A percentile compares a stretch with the other conserved stretches of the same genome.
Conservation (phyloP, 2,888 invertebrate genomes). For the Epinotia demarniana region DNA sequence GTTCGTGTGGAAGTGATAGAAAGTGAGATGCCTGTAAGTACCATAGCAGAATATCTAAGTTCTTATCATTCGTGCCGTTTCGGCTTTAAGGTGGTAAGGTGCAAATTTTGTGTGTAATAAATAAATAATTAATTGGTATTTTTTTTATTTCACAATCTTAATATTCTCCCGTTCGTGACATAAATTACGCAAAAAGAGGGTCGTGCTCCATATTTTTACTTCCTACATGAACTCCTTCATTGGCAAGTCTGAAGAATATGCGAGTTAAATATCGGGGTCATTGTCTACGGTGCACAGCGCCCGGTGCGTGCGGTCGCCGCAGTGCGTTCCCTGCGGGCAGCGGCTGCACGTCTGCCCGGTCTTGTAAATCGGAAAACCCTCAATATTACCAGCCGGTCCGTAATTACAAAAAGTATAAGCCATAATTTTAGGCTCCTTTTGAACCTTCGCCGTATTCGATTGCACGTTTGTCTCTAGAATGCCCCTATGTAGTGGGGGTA, state of each 20-base stretch:
- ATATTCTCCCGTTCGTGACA: not conserved
- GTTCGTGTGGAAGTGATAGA: too few species aligned
- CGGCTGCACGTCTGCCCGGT: slow-evolving; percentile 70
- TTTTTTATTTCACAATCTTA: not conserved
- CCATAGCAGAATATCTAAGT: too few species aligned
- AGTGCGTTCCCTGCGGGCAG: slow-evolving; percentile 74
- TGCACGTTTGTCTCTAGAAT: slow-evolving; percentile 47
- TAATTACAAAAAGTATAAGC: slow-evolving; percentile 80
- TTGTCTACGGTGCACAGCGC: slow-evolving; percentile 69
- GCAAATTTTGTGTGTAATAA: too few species aligned
- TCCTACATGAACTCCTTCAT: not conserved
- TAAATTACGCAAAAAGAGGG: not conserved
- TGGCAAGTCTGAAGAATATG: not conserved
- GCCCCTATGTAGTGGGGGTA: slow-evolving; percentile 71
- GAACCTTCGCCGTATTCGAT: slow-evolving; percentile 49
- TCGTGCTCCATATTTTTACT: not conserved
- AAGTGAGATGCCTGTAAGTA: too few species aligned
- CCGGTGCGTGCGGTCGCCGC: slow-evolving; percentile 72
- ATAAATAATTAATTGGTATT: too few species aligned
- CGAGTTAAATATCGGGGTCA: slow-evolving; percentile 64
- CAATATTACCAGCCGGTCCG: slow-evolving; percentile 78
- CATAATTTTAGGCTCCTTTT: slow-evolving; percentile 66
- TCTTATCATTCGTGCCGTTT: too few species aligned
- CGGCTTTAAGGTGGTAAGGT: too few species aligned
- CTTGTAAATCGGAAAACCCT: slow-evolving; percentile 78